Evolutionary conservation across 1,140 invertebrate genomes (phyloP), one percentile per base, ranked within the genome.

Genomic region (Caenorhabditis briggsae): DNA sequence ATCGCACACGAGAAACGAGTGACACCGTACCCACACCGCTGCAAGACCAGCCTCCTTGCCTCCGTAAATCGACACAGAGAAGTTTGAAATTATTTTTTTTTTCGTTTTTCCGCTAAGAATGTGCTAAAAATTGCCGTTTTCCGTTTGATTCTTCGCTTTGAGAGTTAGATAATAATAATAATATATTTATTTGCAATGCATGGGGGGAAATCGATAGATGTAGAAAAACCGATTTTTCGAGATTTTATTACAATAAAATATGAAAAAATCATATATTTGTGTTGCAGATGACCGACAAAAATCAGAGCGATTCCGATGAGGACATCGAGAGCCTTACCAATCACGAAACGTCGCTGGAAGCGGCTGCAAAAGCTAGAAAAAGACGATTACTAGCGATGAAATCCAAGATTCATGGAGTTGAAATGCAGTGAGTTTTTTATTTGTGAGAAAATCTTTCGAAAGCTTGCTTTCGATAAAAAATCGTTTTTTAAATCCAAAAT

Each of bases 311-410:
- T 78, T 78, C 70, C 20, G 70, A 78, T 78, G 70, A 78, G 18
- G 70, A 78, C 70, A 78, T 78, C 20, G 70, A 78, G 12, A 78
- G 70, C 53, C 70, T 78, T 14, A 78, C 70, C 9, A 78, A 78
- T 14, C 70, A 78, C 46, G 70, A 78, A 78, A 78, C 70, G 9
- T 59, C 55, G 23, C 18, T 83, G 20, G 85, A 86, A 33, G 50
- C 74, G 8, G 85, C 85, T 1, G 85, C 85, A 14, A 82, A 78
- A 43, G 85, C 85, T 18, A n/a, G 85, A 14, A 86, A 86, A 65
- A 23, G 85, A n/a, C 48, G 85, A 41, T 70, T 86, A 25, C 20
- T 86, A 23, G 85, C 74, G n/a, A 82, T 86, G 85, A 86, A 86
- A 48, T 82, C 85, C 16, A 86, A 86, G 46, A 82, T 86, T 53